Base-by-base conservation (phyloP, 2,888 invertebrate species). In the Didymodactylos carnosus region DNA sequence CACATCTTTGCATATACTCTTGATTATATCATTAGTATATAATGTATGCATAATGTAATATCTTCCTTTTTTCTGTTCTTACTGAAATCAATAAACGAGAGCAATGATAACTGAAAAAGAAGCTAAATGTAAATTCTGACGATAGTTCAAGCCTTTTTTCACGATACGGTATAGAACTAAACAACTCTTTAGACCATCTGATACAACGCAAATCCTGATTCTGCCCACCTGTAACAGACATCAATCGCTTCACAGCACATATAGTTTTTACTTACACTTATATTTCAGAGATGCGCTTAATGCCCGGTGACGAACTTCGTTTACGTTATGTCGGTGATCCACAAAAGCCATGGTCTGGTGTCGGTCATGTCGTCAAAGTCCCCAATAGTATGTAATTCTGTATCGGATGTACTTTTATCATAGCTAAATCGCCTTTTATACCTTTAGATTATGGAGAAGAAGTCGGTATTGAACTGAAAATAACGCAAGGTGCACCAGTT, bases 271-370 rank as follows among this genome's bases (percentile, higher is more conserved):
- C n/a, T n/a, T n/a, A n/a, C n/a, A n/a, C n/a, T n/a, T 23, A 2
- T 23, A 23, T 49, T 23, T 27, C 35, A 70, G 75, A 75, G 41
- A 75, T 75, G 72, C 62, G 75, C 14, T 39, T 75, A 40, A 75
- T 75, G 75, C 69, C 75, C 16, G 75, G 75, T 40, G 75, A 75
- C 39, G 98, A 98, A 82, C 84, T 98, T 73, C 87, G 93, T 79
- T 85, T 98, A 78, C 89, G 94, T 80, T 94, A 82, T 76, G 88
- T 92, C 1, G 94, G 94, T 46, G 94, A 94, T 81, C 84, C 91
- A 80, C 91, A 92, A 82, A 93, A 92, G 81, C 88, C 91, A 0
- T 99, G 98, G 98, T 90, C 90, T n/a, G 94, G 94, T 41, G 91
- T 94, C 16, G 98, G 98, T 0, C 95, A 97, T 82, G 95, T 98